Evolutionary conservation across 2,113 vertebrate species (phyloP).

Genomic region (Lepidothrix coronata): DNA sequence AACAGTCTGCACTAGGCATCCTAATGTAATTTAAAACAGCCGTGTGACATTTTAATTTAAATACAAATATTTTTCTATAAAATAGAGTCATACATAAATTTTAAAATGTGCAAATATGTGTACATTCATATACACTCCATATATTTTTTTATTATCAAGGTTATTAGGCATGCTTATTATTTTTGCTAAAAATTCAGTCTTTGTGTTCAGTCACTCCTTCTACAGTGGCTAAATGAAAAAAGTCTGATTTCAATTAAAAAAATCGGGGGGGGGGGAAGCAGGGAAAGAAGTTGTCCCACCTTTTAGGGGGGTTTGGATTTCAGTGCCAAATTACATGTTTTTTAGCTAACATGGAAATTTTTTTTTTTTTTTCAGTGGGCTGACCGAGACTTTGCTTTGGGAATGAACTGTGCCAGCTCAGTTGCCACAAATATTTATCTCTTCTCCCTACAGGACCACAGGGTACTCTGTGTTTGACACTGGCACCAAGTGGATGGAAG

Average conservation of each 20-base stretch:
- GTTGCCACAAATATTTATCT: background rate
- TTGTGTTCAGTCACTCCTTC: background rate
- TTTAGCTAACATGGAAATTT: background rate
- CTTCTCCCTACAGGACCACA: background rate
- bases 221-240: background rate
- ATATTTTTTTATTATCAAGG: background rate
- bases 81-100: background rate
- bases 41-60: background rate
- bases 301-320: background rate
- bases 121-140: rapidly evolving
- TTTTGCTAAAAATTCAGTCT: background rate
- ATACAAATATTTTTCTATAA: background rate
- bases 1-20: background rate
- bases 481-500: background rate
- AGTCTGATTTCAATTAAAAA: background rate
- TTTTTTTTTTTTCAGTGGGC: background rate
- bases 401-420: background rate
- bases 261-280: background rate
- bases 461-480: background rate
- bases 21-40: background rate
- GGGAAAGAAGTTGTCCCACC: background rate
- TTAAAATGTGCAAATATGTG: background rate
- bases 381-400: background rate
- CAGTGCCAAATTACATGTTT: background rate
- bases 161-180: background rate